Evolutionary conservation across 2,888 invertebrate species (phyloP).

Genomic region (Achlya flavicornis): DNA sequence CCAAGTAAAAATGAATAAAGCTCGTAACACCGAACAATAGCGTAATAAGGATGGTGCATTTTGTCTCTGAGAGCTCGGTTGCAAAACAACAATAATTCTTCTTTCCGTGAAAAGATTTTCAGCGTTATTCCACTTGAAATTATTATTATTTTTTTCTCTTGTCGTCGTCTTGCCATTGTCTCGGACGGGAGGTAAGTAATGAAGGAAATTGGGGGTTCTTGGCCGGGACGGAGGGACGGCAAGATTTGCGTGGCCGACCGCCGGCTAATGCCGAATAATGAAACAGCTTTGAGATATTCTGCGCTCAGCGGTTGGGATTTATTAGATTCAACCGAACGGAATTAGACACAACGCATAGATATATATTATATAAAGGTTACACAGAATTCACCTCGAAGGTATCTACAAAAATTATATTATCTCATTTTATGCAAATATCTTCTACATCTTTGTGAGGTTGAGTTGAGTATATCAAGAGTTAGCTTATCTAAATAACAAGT

Average conservation of each 20-base stretch:
- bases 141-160: slow-evolving; percentile 80
- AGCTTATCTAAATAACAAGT: neutral
- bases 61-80: slow-evolving; percentile 82
- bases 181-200: slow-evolving; percentile 82
- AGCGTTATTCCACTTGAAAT: slow-evolving; percentile 84
- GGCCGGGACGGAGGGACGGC: slow-evolving; percentile 67
- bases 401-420: neutral
- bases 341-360: slow-evolving; percentile 58
- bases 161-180: slow-evolving; percentile 83
- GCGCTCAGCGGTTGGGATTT: slow-evolving; percentile 71
- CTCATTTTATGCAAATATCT: neutral
- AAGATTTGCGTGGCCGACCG: slow-evolving; percentile 81
- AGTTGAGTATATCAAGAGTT: neutral
- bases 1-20: slow-evolving; percentile 84
- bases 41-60: slow-evolving; percentile 83
- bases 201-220: slow-evolving; percentile 82
- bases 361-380: slow-evolving; percentile 27
- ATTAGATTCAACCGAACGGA: slow-evolving; percentile 75
- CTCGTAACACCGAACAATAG: slow-evolving; percentile 82
- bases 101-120: slow-evolving; percentile 83
- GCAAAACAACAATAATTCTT: slow-evolving; percentile 85
- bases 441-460: neutral
- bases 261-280: slow-evolving; percentile 80
- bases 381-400: neutral
- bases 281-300: slow-evolving; percentile 77